A percentile compares a stretch with the other conserved stretches of the same genome.
Evolutionary conservation across 2,113 vertebrate species (phyloP).

Genomic region (Setophaga coronata): DNA sequence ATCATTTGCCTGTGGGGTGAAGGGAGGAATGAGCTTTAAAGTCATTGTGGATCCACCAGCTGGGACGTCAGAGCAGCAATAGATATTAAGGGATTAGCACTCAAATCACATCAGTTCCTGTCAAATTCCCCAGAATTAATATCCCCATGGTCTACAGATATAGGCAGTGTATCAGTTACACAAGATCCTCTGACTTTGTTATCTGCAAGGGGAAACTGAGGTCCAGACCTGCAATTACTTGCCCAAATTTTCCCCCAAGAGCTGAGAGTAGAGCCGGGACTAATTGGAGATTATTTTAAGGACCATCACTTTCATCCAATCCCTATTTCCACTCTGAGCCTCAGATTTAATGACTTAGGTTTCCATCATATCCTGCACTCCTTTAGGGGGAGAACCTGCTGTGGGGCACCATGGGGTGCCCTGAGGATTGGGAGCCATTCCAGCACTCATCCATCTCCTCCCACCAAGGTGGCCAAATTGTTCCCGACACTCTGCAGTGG

Average conservation of each 20-base stretch:
- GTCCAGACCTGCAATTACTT: not conserved
- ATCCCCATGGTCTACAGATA: not conserved
- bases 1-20: not conserved
- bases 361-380: not conserved
- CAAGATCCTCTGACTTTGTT: not conserved
- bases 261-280: not conserved
- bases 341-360: not conserved
- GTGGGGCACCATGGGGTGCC: not conserved
- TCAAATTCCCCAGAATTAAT: not conserved
- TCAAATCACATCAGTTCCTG: not conserved
- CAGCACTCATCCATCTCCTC: not conserved
- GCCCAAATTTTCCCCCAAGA: not conserved
- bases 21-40: not conserved
- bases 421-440: not conserved
- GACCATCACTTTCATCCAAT: not conserved
- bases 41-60: not conserved
- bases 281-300: not conserved
- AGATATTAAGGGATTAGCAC: not conserved
- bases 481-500: not conserved
- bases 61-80: not conserved
- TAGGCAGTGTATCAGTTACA: not conserved
- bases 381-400: not conserved
- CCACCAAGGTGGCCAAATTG: not conserved
- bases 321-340: not conserved
- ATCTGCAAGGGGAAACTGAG: not conserved